Conservation (phyloP, 2,888 invertebrate species). For the Tenthredo distinguenda region DNA sequence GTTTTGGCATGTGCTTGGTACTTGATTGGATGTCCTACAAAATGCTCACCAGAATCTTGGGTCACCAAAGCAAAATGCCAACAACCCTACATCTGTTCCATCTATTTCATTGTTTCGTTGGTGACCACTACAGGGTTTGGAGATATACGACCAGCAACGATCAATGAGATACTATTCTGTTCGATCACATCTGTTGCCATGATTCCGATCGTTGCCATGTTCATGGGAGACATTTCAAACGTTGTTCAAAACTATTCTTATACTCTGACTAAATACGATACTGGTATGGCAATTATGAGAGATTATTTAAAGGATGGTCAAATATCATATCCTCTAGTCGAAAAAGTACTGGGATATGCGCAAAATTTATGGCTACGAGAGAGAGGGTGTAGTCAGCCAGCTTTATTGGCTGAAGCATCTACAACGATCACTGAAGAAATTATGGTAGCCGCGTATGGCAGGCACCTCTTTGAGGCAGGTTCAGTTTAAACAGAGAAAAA, state of each 20-base stretch:
- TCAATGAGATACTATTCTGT: constrained; percentile 57
- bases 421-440: constrained; percentile 61
- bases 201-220: constrained; percentile 58
- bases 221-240: constrained; percentile 61
- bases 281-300: constrained; percentile 58
- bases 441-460: constrained; percentile 62
- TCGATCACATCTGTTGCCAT: constrained; percentile 55
- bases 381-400: constrained; percentile 62
- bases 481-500: background rate
- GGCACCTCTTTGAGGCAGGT: constrained; percentile 62
- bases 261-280: constrained; percentile 59
- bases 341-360: constrained; percentile 59
- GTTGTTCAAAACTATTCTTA: constrained; percentile 61
- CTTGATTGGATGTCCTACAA: constrained; percentile 26
- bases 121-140: constrained; percentile 59
- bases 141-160: constrained; percentile 56
- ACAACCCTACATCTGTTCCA: constrained; percentile 55
- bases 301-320: constrained; percentile 60
- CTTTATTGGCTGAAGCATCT: constrained; percentile 60
- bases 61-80: constrained; percentile 49
- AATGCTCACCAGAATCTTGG: constrained; percentile 33
- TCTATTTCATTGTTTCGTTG: constrained; percentile 58
- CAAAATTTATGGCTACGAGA: constrained; percentile 62
- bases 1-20: constrained; percentile 36
- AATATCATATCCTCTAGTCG: constrained; percentile 60